Percentiles rank a stretch among this genome's conserved stretches.
These are phyloP conservation scores for Agriopis aurantiaria DNA, from an alignment of 2,888 invertebrate genomes.

Conservation along the genomic window DNA sequence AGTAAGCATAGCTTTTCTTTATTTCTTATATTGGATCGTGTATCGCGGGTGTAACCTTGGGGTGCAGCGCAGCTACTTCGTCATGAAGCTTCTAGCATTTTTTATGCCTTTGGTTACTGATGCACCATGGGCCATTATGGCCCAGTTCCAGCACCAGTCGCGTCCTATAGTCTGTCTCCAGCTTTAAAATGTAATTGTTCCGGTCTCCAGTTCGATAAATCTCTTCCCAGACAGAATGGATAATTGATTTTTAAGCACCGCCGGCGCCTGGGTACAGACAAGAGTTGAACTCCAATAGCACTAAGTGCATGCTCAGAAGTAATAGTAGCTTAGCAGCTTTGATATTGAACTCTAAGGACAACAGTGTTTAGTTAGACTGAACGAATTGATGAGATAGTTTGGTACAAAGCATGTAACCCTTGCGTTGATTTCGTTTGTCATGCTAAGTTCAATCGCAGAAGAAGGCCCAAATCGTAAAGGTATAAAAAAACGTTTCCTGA, in stretches of 20 bases:
- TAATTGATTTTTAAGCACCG: constrained; percentile 27
- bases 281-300: constrained; percentile 12
- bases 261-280: constrained; percentile 10
- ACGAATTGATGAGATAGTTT: background rate
- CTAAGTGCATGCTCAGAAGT: constrained; percentile 27
- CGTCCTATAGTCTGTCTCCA: too few species aligned
- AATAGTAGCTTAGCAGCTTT: constrained; percentile 10
- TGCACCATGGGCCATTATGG: too few species aligned
- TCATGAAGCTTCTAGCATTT: too few species aligned
- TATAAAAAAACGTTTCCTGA: background rate
- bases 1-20: too few species aligned
- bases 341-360: background rate
- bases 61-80: too few species aligned
- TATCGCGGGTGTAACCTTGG: too few species aligned
- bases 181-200: background rate
- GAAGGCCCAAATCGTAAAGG: too few species aligned
- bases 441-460: too few species aligned
- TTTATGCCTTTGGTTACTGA: too few species aligned
- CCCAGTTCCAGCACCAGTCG: too few species aligned
- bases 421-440: too few species aligned
- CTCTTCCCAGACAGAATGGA: constrained; percentile 10
- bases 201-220: constrained; percentile 2
- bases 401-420: background rate
- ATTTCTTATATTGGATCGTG: too few species aligned
- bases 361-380: background rate